A percentile compares a stretch with the other conserved stretches of the same genome.
These are phyloP conservation scores for Suncus etruscus DNA, from an alignment of 2,113 vertebrate species.

Conservation along the genomic window DNA sequence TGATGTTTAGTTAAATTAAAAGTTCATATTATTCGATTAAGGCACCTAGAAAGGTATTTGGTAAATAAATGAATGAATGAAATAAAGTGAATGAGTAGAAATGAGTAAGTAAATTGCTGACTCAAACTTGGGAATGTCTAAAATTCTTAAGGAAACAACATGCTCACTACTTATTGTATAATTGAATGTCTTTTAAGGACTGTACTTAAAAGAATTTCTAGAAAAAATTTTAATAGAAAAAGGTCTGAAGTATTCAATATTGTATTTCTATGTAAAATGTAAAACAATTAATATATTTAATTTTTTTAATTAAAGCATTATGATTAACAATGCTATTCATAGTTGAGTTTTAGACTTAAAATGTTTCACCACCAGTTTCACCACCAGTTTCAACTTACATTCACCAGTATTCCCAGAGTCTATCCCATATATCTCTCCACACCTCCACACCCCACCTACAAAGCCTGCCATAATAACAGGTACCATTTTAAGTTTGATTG, in stretches of 20 bases:
- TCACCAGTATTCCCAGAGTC: too few relatives aligned
- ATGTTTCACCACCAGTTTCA: too few relatives aligned
- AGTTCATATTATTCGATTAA: background rate
- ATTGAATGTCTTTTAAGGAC: background rate
- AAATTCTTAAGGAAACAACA: background rate
- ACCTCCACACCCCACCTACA: too few relatives aligned
- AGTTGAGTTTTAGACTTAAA: too few relatives aligned
- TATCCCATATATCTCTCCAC: too few relatives aligned
- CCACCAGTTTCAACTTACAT: too few relatives aligned
- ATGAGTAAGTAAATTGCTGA: background rate
- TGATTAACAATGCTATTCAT: too few relatives aligned
- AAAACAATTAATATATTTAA: background rate
- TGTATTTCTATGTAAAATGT: background rate
- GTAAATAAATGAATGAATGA: background rate
- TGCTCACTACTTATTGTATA: background rate
- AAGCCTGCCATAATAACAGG: too few relatives aligned
- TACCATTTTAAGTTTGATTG: too few relatives aligned
- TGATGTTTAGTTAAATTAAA: background rate
- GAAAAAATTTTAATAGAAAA: background rate
- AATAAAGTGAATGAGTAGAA: background rate
- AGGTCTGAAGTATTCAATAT: background rate
- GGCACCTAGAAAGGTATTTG: background rate
- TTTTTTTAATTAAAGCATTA: too few relatives aligned
- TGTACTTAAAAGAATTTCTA: too few relatives aligned
- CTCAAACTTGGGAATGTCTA: too few relatives aligned